Evolutionary conservation across 2,797 vertebrate genomes (phyloP).

Genomic region (Helicolenus hilgendorfi): DNA sequence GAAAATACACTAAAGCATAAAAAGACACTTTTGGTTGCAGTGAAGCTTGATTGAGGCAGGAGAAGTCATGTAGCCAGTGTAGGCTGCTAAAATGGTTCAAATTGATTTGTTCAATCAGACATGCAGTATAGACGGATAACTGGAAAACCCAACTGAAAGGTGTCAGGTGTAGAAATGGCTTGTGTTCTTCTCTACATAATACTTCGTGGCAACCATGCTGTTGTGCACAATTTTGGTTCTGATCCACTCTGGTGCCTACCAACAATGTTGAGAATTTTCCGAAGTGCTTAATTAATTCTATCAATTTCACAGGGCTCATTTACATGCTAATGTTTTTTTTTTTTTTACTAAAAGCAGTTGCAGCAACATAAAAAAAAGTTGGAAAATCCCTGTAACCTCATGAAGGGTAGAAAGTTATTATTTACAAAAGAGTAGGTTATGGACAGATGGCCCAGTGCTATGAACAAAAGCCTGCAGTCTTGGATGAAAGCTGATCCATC

Average conservation of each 20-base stretch:
- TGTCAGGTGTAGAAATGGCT: no score
- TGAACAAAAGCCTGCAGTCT: background rate
- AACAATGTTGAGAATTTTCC: background rate
- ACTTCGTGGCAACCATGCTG: background rate
- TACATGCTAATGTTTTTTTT: background rate
- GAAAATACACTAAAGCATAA: background rate
- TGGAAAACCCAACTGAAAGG: no score
- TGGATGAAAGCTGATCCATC: slow-evolving; percentile 18
- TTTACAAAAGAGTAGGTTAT: background rate
- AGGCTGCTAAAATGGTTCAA: background rate
- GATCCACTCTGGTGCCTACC: background rate
- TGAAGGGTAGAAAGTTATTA: background rate
- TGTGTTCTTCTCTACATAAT: background rate
- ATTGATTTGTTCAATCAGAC: background rate
- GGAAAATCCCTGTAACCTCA: background rate
- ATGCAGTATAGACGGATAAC: background rate
- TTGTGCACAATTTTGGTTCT: background rate
- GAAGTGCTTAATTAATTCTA: background rate
- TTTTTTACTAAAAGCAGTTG: background rate
- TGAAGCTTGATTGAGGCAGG: background rate
- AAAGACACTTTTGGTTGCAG: background rate
- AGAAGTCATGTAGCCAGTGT: background rate
- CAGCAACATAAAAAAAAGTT: background rate
- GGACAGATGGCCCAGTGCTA: slow-evolving; percentile 6
- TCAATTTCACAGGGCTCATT: background rate